These are phyloP conservation scores for Drosophila parabipectinata DNA, from an alignment of 1,140 invertebrate genomes.

Conservation along the genomic window DNA sequence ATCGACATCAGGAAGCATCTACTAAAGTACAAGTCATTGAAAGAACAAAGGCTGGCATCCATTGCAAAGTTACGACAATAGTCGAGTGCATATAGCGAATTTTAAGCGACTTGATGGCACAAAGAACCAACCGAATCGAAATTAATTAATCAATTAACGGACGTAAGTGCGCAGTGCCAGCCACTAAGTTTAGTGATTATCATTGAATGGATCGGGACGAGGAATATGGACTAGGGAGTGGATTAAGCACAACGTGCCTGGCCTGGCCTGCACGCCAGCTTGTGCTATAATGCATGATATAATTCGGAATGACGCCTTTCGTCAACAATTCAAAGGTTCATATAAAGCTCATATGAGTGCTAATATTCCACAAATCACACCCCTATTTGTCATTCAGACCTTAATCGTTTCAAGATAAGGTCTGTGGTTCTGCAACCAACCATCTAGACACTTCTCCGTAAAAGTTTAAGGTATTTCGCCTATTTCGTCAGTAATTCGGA, in stretches of 20 bases:
- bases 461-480: neutral
- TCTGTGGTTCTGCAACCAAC: too few species aligned
- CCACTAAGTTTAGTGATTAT: conserved; percentile 41
- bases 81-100: conserved; percentile 32
- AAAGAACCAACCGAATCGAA: conserved; percentile 40
- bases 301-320: conserved; percentile 38
- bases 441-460: neutral
- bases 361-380: conserved; percentile 4
- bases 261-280: conserved; percentile 16
- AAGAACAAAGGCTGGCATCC: conserved; percentile 34
- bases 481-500: conserved; percentile 1
- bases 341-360: neutral
- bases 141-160: conserved; percentile 59
- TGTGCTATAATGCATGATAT: conserved; percentile 9
- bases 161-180: conserved; percentile 45
- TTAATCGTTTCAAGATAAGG: too few species aligned
- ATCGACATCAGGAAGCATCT: conserved; percentile 29
- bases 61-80: conserved; percentile 38
- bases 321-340: conserved; percentile 4
- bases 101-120: conserved; percentile 48
- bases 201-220: conserved; percentile 31
- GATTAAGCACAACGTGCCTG: conserved; percentile 46
- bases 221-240: conserved; percentile 2
- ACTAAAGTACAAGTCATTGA: conserved; percentile 37
- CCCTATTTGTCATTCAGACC: conserved; percentile 7